These are phyloP conservation scores for Epinotia demarniana DNA, from an alignment of 2,888 invertebrate genomes.

Conservation along the genomic window DNA sequence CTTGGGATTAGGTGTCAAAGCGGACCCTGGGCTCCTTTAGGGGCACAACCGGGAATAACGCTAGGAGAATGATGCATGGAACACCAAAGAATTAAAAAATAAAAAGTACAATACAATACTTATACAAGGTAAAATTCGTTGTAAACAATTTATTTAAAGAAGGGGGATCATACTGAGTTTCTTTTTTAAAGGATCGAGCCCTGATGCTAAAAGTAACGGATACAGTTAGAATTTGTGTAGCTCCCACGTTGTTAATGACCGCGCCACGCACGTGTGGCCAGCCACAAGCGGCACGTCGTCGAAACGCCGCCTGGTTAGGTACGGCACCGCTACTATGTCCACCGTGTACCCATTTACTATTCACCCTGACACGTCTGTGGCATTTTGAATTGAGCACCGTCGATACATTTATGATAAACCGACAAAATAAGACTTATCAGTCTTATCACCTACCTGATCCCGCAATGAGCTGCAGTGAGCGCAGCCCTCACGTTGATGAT, in stretches of 20 bases:
- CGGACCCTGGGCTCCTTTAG: no score
- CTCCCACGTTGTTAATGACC: slow-evolving; percentile 60
- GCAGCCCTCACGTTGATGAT: slow-evolving; percentile 62
- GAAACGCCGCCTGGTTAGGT: slow-evolving; percentile 68
- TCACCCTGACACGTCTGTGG: slow-evolving; percentile 54
- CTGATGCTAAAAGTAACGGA: not conserved
- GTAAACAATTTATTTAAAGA: not conserved
- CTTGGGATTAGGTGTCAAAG: no score
- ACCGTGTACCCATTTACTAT: slow-evolving; percentile 78
- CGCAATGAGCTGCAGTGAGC: slow-evolving; percentile 79
- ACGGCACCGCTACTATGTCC: slow-evolving; percentile 72
- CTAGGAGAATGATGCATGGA: no score
- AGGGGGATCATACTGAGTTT: not conserved
- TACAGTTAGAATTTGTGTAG: slow-evolving; percentile 55
- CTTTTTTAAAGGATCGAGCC: no score
- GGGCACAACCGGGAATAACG: no score
- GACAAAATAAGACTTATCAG: no score
- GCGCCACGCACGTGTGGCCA: slow-evolving; percentile 77
- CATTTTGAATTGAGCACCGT: slow-evolving; percentile 50
- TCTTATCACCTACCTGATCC: slow-evolving; percentile 63
- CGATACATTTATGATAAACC: slow-evolving; percentile 26
- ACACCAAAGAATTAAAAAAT: no score
- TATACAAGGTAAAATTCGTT: no score
- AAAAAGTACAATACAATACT: no score
- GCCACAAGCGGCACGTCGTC: slow-evolving; percentile 56